Evolutionary conservation across 2,888 invertebrate species (phyloP).

Genomic region (Ditula angustiorana): DNA sequence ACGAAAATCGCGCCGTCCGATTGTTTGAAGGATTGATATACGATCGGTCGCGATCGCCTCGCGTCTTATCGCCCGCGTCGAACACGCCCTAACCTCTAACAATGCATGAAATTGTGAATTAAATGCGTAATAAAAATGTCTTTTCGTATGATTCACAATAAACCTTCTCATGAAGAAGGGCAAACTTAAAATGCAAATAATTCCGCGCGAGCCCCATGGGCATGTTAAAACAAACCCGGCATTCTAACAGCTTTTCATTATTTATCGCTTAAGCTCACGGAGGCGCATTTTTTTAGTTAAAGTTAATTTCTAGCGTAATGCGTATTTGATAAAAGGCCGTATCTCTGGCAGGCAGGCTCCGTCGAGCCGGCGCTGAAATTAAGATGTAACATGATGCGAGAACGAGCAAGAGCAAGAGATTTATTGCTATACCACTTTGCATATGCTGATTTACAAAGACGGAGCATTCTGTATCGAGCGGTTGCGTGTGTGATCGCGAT

Average conservation of each 20-base stretch:
- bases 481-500: conserved; percentile 55
- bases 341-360: conserved; percentile 83
- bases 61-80: background rate
- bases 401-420: conserved; percentile 86
- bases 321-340: conserved; percentile 84
- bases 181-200: conserved; percentile 79
- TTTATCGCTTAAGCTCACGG: conserved; percentile 78
- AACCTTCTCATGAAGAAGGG: conserved; percentile 67
- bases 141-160: conserved; percentile 14
- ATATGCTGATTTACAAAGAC: conserved; percentile 87
- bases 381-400: conserved; percentile 87
- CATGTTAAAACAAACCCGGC: conserved; percentile 79
- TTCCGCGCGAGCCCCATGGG: conserved; percentile 75
- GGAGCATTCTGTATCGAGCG: conserved; percentile 61
- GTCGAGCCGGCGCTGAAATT: conserved; percentile 84
- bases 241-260: conserved; percentile 80
- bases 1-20: conserved; percentile 34
- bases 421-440: conserved; percentile 86
- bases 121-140: background rate
- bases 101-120: background rate
- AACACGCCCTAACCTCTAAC: conserved; percentile 9
- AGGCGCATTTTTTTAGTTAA: conserved; percentile 71
- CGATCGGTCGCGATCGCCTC: conserved; percentile 13
- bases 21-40: conserved; percentile 38
- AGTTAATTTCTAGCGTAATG: conserved; percentile 84